phyloP scores from a whole-genome alignment of 2,888 invertebrate genomes.

The Flabesymbios commensalis region DNA sequence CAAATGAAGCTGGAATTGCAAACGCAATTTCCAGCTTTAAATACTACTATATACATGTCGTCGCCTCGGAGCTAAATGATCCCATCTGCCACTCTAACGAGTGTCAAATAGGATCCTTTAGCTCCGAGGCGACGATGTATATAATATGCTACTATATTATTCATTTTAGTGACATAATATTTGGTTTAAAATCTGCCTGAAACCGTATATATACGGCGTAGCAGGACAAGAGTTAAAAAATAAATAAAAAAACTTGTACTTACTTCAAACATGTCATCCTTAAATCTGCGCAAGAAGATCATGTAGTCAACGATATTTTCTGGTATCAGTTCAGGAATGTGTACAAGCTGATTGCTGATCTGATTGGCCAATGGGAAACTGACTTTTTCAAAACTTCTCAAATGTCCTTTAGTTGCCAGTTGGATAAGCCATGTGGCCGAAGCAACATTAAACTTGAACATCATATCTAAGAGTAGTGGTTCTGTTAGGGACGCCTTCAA shows the following conservation, averaged over 20 bases:
- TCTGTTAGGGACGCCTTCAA: conserved; percentile 73
- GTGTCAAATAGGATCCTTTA: no score
- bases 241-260: not conserved
- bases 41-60: no score
- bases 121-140: no score
- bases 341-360: conserved; percentile 59
- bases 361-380: conserved; percentile 52
- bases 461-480: conserved; percentile 72
- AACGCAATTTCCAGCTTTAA: no score
- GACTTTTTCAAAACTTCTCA: conserved; percentile 32
- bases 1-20: no score
- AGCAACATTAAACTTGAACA: conserved; percentile 78
- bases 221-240: no score
- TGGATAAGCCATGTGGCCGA: conserved; percentile 85
- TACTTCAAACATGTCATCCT: conserved; percentile 56
- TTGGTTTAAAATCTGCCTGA: no score
- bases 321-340: conserved; percentile 86
- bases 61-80: no score
- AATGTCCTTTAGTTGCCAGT: conserved; percentile 67
- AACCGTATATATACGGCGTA: no score
- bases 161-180: no score
- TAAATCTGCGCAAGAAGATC: conserved; percentile 67
- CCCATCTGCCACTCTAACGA: no score
- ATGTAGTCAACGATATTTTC: conserved; percentile 85
- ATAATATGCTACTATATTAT: no score